phyloP scores from a whole-genome alignment of 2,888 invertebrate genomes.

The Acanthosoma haemorrhoidale region DNA sequence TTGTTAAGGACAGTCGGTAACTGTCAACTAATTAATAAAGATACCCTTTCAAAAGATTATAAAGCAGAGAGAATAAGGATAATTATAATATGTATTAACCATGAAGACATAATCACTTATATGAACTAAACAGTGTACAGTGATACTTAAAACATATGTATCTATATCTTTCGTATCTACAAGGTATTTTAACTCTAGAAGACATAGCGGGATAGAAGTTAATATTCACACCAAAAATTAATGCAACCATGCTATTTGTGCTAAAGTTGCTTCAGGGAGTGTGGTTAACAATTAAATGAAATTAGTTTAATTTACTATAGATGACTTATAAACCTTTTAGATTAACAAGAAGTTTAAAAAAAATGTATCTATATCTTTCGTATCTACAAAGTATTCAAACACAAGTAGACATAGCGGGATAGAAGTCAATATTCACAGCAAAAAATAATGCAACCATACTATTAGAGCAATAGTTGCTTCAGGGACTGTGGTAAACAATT shows the following conservation, averaged over 20 bases:
- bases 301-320: neutral
- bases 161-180: constrained; percentile 8
- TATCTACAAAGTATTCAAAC: neutral
- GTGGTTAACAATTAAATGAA: neutral
- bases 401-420: constrained; percentile 18
- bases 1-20: too few relatives aligned
- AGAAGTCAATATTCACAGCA: constrained; percentile 18
- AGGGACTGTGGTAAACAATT: constrained; percentile 32
- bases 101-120: too few relatives aligned
- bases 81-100: neutral
- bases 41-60: too few relatives aligned
- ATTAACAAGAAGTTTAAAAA: neutral
- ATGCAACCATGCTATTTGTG: neutral
- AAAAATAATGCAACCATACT: neutral
- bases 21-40: too few relatives aligned
- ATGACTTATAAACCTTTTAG: neutral
- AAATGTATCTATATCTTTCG: constrained; percentile 10
- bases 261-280: constrained; percentile 30
- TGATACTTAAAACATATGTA: neutral
- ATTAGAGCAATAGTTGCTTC: neutral
- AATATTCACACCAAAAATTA: constrained; percentile 13
- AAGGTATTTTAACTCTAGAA: neutral
- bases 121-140: too few relatives aligned
- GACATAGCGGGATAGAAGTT: constrained; percentile 25
- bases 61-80: too few relatives aligned